These are phyloP conservation scores for Pangasius krempfi DNA, from an alignment of 2,797 vertebrate species.

Conservation along the genomic window DNA sequence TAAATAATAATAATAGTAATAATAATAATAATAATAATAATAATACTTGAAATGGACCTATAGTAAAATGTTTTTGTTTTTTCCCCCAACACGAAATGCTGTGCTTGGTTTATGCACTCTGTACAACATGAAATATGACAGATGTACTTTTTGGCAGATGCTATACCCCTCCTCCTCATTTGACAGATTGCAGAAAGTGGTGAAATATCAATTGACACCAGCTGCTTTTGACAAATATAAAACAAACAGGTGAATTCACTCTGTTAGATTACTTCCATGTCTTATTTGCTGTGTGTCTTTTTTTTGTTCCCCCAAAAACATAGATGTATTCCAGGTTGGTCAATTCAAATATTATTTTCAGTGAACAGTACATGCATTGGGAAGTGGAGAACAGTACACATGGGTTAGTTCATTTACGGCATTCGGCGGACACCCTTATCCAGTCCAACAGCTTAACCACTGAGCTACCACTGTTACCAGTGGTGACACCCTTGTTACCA, in stretches of 20 bases:
- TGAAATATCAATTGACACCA: not conserved
- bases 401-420: not conserved
- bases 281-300: not conserved
- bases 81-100: not conserved
- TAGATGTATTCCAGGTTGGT: not conserved
- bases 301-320: not conserved
- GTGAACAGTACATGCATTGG: not conserved
- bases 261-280: not conserved
- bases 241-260: not conserved
- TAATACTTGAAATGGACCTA: not conserved
- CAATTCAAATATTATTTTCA: not conserved
- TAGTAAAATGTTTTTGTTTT: not conserved
- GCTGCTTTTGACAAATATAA: not conserved
- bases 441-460: too few species aligned
- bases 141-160: not conserved
- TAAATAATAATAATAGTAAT: not conserved
- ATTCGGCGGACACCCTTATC: too few species aligned
- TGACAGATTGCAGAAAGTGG: not conserved
- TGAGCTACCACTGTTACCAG: too few species aligned
- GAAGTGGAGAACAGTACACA: not conserved
- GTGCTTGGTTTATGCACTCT: not conserved
- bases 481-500: too few species aligned
- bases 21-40: not conserved
- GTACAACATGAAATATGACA: not conserved
- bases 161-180: not conserved